Evolutionary conservation across 2,797 vertebrate genomes (phyloP).

Genomic region (Acipenser ruthenus): DNA sequence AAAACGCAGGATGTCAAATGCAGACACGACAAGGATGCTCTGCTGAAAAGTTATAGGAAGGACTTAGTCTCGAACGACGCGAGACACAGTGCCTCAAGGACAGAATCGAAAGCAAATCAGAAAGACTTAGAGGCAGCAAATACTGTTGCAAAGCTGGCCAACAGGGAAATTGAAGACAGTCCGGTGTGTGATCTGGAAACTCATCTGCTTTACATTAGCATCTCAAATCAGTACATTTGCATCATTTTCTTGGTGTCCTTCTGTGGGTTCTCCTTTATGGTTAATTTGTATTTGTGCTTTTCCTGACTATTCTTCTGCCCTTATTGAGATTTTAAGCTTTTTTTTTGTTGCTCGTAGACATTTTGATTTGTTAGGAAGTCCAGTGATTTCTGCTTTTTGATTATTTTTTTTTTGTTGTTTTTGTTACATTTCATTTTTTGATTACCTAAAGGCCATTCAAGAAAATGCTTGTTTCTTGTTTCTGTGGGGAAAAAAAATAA

Average conservation of each 20-base stretch:
- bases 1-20: conserved; percentile 47
- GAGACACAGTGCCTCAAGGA: conserved; percentile 68
- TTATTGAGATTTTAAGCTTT: conserved; percentile 25
- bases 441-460: conserved; percentile 77
- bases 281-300: conserved; percentile 21
- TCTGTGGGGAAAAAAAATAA: conserved; percentile 46
- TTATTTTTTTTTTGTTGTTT: not conserved
- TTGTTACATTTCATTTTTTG: conserved; percentile 34
- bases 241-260: conserved; percentile 51
- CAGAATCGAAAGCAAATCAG: conserved; percentile 51
- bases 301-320: conserved; percentile 11
- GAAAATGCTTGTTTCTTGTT: conserved; percentile 54
- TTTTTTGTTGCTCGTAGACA: conserved; percentile 34
- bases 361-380: conserved; percentile 47
- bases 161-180: conserved; percentile 68
- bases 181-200: conserved; percentile 79
- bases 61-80: conserved; percentile 57
- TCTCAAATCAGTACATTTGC: conserved; percentile 65
- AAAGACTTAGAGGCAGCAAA: conserved; percentile 67
- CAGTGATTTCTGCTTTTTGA: conserved; percentile 33
- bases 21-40: conserved; percentile 44
- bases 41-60: conserved; percentile 47
- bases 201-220: conserved; percentile 75
- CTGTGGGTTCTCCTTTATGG: conserved; percentile 37
- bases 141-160: conserved; percentile 61